Base-by-base conservation (phyloP, 2,113 vertebrate species). In the Paramisgurnus dabryanus region DNA sequence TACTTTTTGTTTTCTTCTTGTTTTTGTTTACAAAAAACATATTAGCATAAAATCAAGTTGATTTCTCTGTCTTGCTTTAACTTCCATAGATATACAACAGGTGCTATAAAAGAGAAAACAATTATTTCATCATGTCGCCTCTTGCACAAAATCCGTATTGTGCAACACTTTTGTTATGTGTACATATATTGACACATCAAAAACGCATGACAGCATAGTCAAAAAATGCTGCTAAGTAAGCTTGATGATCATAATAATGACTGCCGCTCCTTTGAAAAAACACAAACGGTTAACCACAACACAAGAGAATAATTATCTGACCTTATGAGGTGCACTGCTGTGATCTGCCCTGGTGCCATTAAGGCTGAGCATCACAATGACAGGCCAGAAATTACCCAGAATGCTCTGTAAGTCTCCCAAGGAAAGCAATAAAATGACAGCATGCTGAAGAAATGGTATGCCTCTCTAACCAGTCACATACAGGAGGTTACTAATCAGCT, bases 371-470 rank as follows among this genome's bases (percentile, higher is more conserved):
- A 85, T 53, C 64, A 76, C 82, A 90, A 88, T 86, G 53, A 87
- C 84, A 89, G 87, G 85, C 84, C 82, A 66, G 53, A 85, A 71
- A 70, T 87, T 87, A 87, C 86, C 85, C 88, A 85, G 50, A 84
- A 84, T 83, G 89, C 77, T 84, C 85, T 27, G 58, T 76, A 75
- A 82, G 40, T 81, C 87, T 85, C 85, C 85, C 88, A 87, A 87
- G 90, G 58, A n/a, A 87, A 83, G 85, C 80, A 84, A 82, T 68
- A 79, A 90, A 93, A 92, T 91, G 87, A 92, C 84, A 91, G 87
- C 88, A 87, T 87, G 88, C 88, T 90, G 89, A 82, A 90, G 88
- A 91, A 93, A 92, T 92, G 64, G 92, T 88, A 93, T 53, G 87
- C 87, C 86, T 91, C 78, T 66, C 84, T 82, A 79, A 86, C 89